Evolutionary conservation across 2,113 vertebrate genomes (phyloP).

Genomic region (Esox niger): DNA sequence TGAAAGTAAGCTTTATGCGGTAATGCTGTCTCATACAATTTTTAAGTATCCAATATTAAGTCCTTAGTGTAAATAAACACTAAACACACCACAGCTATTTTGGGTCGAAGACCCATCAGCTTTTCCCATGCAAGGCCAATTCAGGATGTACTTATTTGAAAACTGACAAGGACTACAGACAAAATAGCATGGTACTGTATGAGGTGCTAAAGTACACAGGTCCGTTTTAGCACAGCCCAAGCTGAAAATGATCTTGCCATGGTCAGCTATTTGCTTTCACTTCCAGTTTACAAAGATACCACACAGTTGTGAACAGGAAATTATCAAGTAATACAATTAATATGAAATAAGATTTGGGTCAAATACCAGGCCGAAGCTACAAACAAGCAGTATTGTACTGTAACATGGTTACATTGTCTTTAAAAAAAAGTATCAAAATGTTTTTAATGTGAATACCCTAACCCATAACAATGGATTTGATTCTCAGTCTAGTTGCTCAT

Average conservation of each 20-base stretch:
- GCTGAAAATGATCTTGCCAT: conserved; percentile 30
- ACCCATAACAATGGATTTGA: not conserved
- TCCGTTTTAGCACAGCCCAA: conserved; percentile 32
- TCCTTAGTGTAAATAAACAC: not conserved
- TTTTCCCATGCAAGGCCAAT: conserved; percentile 14
- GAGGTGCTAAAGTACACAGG: conserved; percentile 4
- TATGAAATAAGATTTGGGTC: not conserved
- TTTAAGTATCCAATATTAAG: not conserved
- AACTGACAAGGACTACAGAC: not conserved
- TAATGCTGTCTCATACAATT: not conserved
- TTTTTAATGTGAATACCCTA: not conserved
- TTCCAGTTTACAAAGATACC: conserved; percentile 25
- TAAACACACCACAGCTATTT: not conserved
- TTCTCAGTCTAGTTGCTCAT: conserved; percentile 14
- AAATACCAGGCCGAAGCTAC: not conserved
- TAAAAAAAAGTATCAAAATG: not conserved
- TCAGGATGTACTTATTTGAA: conserved; percentile 7
- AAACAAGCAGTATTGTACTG: conserved; percentile 2
- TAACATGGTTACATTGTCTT: not conserved
- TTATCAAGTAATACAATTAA: not conserved
- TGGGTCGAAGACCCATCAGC: conserved; percentile 19
- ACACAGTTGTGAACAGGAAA: too few species aligned
- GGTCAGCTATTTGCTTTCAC: conserved; percentile 4
- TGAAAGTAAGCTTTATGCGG: not conserved
- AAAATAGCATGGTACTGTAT: not conserved